Evolutionary conservation across 2,113 vertebrate genomes (phyloP), one percentile per base, ranked within the genome.

Genomic region (Hemichromis elongatus): DNA sequence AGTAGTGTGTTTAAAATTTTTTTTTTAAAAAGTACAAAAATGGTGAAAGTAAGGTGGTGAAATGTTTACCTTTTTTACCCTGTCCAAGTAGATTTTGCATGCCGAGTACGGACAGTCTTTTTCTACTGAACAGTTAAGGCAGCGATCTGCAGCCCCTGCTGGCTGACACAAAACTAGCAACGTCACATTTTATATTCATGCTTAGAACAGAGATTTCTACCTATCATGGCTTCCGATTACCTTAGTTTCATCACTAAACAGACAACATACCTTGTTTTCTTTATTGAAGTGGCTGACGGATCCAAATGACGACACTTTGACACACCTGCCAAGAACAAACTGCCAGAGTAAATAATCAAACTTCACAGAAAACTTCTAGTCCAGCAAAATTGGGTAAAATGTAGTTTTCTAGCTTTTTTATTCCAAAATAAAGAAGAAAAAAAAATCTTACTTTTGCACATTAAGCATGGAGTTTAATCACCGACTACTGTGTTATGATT

Each of bases 241-340:
- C 21, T 70, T 45, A 3, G 14, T 68, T 73, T 75, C 3, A 79
- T 19, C 3, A 42, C 12, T 54, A 24, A 70, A 26, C 26, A 9
- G 6, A 57, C 7, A 14, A 83, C 92, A 26, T 57, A 97, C 97
- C 96, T 96, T 96, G 77, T 93, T 89, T 52, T 96, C 93, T 94
- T 96, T 96, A 45, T 81, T 86, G 88, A 97, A 97, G 92, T 97
- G 97, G 73, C 94, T 96, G n/a, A 97, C 90, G 1, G 94, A 95
- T 68, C 97, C 97, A 90, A 97, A 97, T 10, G 97, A 97, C 7
- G 97, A 97, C 63, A 97, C 93, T 82, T 97, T 97, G 14, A 97
- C 55, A 91, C 97, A 97, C 90, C 97, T 97, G 90, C 21, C 68
- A 81, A 88, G 70, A 6, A 79, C 55, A 86, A 82, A 70, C 10